These are phyloP conservation scores for Glossophaga mutica DNA, from an alignment of 2,797 vertebrate species.

Conservation along the genomic window DNA sequence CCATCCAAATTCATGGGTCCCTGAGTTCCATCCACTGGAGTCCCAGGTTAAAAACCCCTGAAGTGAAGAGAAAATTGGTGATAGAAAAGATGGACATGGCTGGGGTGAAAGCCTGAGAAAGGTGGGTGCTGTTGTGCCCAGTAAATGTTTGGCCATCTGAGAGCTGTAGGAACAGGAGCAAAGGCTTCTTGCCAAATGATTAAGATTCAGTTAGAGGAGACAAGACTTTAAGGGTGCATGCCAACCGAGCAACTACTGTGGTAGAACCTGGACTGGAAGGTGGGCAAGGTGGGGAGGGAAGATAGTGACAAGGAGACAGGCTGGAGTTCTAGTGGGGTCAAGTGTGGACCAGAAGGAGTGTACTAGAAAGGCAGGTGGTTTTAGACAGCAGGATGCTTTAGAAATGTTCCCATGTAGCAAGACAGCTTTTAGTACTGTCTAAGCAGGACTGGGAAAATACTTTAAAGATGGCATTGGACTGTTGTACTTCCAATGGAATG, in stretches of 20 bases:
- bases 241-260: not conserved
- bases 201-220: not conserved
- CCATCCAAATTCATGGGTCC: not conserved
- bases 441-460: not conserved
- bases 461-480: not conserved
- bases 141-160: not conserved
- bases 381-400: not conserved
- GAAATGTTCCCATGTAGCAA: not conserved
- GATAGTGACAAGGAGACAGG: not conserved
- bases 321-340: not conserved
- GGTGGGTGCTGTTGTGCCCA: not conserved
- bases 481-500: not conserved
- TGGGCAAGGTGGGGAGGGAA: not conserved
- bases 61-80: not conserved
- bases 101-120: not conserved
- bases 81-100: not conserved
- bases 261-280: not conserved
- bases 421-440: not conserved
- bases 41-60: not conserved
- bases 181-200: not conserved
- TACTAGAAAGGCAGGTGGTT: not conserved
- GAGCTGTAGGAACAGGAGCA: not conserved
- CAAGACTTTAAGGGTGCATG: not conserved
- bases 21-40: not conserved
- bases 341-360: not conserved